Percentiles rank a stretch among this genome's conserved stretches.
phyloP scores from a whole-genome alignment of 2,888 invertebrate species.

The Drosophila basisetae region DNA sequence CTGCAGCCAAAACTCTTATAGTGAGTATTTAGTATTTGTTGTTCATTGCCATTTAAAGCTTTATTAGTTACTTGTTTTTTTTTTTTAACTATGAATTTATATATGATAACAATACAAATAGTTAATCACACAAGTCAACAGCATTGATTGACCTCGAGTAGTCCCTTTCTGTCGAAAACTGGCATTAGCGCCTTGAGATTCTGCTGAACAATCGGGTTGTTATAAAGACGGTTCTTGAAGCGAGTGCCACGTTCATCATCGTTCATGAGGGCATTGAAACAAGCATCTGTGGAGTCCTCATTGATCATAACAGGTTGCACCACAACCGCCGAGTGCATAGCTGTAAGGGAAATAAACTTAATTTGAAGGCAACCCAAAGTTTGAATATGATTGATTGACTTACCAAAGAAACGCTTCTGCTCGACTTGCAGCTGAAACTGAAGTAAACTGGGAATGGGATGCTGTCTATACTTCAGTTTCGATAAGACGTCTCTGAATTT shows the following conservation, averaged over 20 bases:
- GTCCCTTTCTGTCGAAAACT: slow-evolving; percentile 80
- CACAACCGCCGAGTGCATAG: slow-evolving; percentile 79
- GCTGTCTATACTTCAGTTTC: slow-evolving; percentile 70
- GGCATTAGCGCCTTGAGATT: slow-evolving; percentile 82
- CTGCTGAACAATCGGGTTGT: slow-evolving; percentile 81
- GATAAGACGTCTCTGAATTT: slow-evolving; percentile 71
- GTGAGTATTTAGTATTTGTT: neutral
- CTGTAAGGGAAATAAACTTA: slow-evolving; percentile 49
- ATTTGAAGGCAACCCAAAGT: accelerated
- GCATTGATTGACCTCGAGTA: slow-evolving; percentile 81
- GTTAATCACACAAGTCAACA: slow-evolving; percentile 7
- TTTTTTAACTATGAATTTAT: neutral
- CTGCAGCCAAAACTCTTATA: neutral
- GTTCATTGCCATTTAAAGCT: neutral
- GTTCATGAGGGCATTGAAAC: slow-evolving; percentile 82
- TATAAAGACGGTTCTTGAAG: slow-evolving; percentile 82
- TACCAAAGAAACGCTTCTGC: slow-evolving; percentile 82
- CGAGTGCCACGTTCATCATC: slow-evolving; percentile 81
- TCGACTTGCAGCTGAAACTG: slow-evolving; percentile 77
- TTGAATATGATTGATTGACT: slow-evolving; percentile 8
- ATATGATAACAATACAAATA: too few species aligned
- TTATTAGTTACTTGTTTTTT: neutral
- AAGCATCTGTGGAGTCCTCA: slow-evolving; percentile 82
- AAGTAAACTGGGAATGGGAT: slow-evolving; percentile 81
- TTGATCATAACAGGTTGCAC: slow-evolving; percentile 83